These are phyloP conservation scores for Asobara japonica DNA, from an alignment of 1,140 invertebrate genomes.

Conservation along the genomic window DNA sequence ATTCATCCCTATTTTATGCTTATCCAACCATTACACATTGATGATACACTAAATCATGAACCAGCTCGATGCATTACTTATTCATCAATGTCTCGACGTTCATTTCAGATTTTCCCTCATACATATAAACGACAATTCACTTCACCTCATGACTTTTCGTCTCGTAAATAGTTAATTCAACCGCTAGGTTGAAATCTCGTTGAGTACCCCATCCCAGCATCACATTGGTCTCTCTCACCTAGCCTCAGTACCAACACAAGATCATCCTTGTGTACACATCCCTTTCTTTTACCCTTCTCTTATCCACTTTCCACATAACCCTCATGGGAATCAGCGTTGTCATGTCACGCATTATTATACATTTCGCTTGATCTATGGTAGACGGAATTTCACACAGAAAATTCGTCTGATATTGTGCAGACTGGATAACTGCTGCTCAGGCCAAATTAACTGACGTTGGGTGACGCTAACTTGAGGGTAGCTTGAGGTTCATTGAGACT, in stretches of 20 bases:
- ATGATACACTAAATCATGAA: not conserved
- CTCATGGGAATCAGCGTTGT: conserved; percentile 9
- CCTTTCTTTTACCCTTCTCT: not conserved
- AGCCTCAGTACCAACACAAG: conserved; percentile 1
- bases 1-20: not conserved
- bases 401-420: no score
- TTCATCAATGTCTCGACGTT: conserved; percentile 16
- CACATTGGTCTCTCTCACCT: not conserved
- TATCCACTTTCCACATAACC: conserved; percentile 8
- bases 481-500: no score
- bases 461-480: no score
- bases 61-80: not conserved
- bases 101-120: conserved; percentile 22
- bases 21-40: not conserved
- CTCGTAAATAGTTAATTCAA: conserved; percentile 32
- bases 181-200: conserved; percentile 28
- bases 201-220: not conserved
- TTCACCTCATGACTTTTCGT: conserved; percentile 26
- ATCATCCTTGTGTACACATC: conserved; percentile 11
- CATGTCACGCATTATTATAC: not conserved
- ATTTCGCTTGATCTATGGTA: conserved; percentile 2
- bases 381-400: no score
- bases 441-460: no score
- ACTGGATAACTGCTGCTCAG: no score
- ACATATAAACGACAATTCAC: conserved; percentile 27